Conservation (phyloP, 2,888 invertebrate species). For the Clostera curtula region DNA sequence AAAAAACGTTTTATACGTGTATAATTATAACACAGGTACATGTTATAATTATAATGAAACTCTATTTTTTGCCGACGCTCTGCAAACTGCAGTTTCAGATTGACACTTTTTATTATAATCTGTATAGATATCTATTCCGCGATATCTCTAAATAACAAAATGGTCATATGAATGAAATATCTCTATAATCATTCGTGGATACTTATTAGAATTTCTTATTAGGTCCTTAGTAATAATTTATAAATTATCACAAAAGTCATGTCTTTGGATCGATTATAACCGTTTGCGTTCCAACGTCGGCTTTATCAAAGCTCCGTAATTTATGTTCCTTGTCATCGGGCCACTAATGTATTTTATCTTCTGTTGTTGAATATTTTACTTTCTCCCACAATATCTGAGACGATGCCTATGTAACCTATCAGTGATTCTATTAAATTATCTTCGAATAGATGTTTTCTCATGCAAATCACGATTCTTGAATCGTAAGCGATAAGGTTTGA, state of each 20-base stretch:
- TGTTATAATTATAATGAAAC: too few relatives aligned
- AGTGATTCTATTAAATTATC: conserved; percentile 15
- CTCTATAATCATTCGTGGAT: too few relatives aligned
- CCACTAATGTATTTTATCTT: conserved; percentile 44
- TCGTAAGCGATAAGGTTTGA: conserved; percentile 7
- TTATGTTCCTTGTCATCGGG: conserved; percentile 43
- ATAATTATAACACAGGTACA: too few relatives aligned
- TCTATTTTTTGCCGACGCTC: too few relatives aligned
- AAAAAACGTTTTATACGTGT: too few relatives aligned
- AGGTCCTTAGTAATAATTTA: conserved; percentile 13
- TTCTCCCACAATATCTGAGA: conserved; percentile 10
- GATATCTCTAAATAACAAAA: too few relatives aligned
- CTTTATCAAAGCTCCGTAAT: conserved; percentile 53
- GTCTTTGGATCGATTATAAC: conserved; percentile 41
- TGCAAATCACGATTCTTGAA: conserved; percentile 9
- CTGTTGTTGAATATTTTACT: conserved; percentile 21
- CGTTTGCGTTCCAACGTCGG: conserved; percentile 36
- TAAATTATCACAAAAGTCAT: conserved; percentile 30
- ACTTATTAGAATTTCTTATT: conserved; percentile 8
- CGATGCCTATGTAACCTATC: conserved; percentile 15
- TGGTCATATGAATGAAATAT: too few relatives aligned
- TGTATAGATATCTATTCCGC: too few relatives aligned
- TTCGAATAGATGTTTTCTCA: conserved; percentile 7
- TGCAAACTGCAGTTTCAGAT: too few relatives aligned
- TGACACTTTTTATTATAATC: too few relatives aligned